A percentile compares a stretch with the other conserved stretches of the same genome.
Evolutionary conservation across 1,140 invertebrate species (phyloP).

Genomic region (Hyles vespertilio): DNA sequence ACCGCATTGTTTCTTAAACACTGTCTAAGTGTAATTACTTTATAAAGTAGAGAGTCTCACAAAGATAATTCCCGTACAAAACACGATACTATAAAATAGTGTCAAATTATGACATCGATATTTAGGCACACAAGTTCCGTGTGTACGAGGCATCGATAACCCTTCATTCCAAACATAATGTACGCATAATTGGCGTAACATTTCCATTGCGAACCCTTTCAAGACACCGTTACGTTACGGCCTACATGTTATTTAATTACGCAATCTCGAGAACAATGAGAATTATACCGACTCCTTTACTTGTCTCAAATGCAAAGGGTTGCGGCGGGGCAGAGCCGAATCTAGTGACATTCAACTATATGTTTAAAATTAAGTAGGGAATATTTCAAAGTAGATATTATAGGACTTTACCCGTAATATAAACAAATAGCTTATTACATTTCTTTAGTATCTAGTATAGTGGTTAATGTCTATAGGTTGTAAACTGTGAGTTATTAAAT

Average conservation of each 20-base stretch:
- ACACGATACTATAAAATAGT: constrained; percentile 6
- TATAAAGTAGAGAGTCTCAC: no score
- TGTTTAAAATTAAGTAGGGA: background rate
- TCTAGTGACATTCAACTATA: background rate
- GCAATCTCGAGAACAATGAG: constrained; percentile 67
- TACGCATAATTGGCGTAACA: constrained; percentile 74
- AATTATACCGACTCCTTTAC: constrained; percentile 54
- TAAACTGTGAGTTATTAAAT: no score
- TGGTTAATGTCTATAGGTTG: no score
- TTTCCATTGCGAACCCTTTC: constrained; percentile 71
- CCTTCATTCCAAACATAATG: constrained; percentile 69
- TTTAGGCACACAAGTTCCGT: constrained; percentile 2
- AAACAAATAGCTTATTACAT: no score
- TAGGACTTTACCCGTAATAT: no score
- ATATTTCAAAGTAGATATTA: no score
- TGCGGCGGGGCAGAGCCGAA: constrained; percentile 13
- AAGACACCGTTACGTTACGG: constrained; percentile 67
- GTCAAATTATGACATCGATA: no score
- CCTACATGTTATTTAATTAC: constrained; percentile 75
- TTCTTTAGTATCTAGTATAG: no score
- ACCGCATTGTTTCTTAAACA: no score
- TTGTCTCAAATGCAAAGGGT: constrained; percentile 31
- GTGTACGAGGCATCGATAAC: constrained; percentile 53
- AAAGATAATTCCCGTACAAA: no score
- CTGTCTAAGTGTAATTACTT: no score